Evolutionary conservation across 2,797 vertebrate genomes (phyloP).

Genomic region (Lepus oiostolus): DNA sequence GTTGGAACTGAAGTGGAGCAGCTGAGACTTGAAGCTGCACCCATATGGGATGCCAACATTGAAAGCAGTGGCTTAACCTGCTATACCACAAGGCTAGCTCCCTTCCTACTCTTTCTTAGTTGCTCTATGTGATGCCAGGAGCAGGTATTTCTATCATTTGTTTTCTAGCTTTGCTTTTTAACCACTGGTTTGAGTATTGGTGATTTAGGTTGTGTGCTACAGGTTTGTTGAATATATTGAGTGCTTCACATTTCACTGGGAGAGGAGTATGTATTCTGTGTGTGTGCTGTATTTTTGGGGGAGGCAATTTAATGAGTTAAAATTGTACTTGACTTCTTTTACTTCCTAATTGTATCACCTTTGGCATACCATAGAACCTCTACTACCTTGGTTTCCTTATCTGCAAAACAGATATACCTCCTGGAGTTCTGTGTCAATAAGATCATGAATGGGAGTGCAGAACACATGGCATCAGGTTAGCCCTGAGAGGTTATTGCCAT

Average conservation of each 20-base stretch:
- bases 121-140: background rate
- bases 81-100: too few species aligned
- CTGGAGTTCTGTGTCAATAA: background rate
- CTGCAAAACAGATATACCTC: background rate
- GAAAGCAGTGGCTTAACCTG: too few species aligned
- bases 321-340: background rate
- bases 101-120: background rate
- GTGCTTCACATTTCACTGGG: fast-evolving
- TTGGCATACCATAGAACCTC: fast-evolving
- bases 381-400: background rate
- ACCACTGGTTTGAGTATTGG: background rate
- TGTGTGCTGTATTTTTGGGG: background rate
- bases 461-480: background rate
- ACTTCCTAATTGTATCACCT: background rate
- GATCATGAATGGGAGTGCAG: background rate
- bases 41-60: too few species aligned
- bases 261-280: background rate
- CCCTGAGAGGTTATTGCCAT: background rate
- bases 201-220: background rate
- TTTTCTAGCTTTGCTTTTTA: background rate
- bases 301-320: too few species aligned
- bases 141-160: background rate
- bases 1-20: too few species aligned
- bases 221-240: background rate
- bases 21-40: too few species aligned